Base-by-base conservation (phyloP, 1,140 invertebrate species). In the Samia ricini region DNA sequence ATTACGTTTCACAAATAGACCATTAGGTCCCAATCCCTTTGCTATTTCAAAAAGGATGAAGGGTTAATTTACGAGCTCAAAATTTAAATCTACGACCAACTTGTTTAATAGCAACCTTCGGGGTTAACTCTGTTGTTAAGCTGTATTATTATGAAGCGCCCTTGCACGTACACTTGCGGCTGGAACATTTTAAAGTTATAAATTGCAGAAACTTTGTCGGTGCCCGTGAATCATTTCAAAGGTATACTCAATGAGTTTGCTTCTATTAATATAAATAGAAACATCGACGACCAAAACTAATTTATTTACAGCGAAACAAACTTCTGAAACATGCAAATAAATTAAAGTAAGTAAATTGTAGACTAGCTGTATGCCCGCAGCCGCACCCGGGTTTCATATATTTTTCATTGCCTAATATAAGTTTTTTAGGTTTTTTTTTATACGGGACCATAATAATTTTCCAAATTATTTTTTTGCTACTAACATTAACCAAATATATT, bases 1-100 rank as follows among this genome's bases (percentile, higher is more conserved):
- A 89, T 89, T 89, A 81, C 83, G 76, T 81, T 81, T 82, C 82
- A 83, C 85, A 90, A 90, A 90, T 90, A 90, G 87, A 81, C 87
- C 85, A 88, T 89, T 89, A 88, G 78, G 81, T 82, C 83, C 80
- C 84, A 86, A 87, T 88, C 85, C 87, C 83, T 89, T 88, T 82
- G 83, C 85, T 87, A 89, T 88, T 89, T 86, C 84, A 86, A 87
- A n/a, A 89, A 88, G 87, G 87, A 90, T 85, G 87, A 85, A 85
- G 87, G 85, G 84, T 90, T 88, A 90, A 88, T 90, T 90, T 90
- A 90, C 76, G 83, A 85, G 85, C 85, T 88, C 81, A 86, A 90
- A 88, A 90, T 90, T 87, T 90, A 88, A 90, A 90, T 90, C 85
- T 90, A 88, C 83, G 81, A 76, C 74, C 82, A 86, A 85, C 79